A percentile compares a stretch with the other conserved stretches of the same genome.
phyloP scores from a whole-genome alignment of 2,113 vertebrate genomes.

The Grantiella picta region DNA sequence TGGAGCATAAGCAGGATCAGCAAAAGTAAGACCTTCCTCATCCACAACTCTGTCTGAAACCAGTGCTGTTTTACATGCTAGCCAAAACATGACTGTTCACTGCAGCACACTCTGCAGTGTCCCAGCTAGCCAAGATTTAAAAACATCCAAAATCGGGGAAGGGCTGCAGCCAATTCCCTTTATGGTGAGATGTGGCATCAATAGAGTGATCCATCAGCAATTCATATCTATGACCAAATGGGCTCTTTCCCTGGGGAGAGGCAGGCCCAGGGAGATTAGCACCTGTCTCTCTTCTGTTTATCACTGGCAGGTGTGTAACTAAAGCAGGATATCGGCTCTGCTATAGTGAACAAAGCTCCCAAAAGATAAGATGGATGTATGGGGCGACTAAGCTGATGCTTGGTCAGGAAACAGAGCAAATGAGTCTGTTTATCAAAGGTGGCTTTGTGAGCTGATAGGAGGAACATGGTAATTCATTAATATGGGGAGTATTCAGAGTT shows the following conservation, averaged over 20 bases:
- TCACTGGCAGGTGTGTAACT: conserved; percentile 63
- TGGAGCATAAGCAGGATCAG: not conserved
- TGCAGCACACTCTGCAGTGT: not conserved
- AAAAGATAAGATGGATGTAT: conserved; percentile 67
- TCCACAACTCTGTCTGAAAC: not conserved
- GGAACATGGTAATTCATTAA: conserved; percentile 3
- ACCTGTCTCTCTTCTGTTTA: conserved; percentile 57
- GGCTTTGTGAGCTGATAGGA: conserved; percentile 12
- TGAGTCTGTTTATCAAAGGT: conserved; percentile 31
- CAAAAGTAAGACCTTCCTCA: conserved; percentile 1
- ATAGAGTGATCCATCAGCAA: not conserved
- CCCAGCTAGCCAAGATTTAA: not conserved
- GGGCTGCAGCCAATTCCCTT: not conserved
- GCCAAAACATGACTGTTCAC: not conserved
- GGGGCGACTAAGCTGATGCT: conserved; percentile 40
- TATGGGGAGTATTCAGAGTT: not conserved
- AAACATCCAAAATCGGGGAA: not conserved
- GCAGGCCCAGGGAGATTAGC: not conserved
- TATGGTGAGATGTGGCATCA: not conserved
- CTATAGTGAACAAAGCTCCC: conserved; percentile 46
- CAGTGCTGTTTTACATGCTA: not conserved
- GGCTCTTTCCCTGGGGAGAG: not conserved
- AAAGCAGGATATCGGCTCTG: conserved; percentile 16
- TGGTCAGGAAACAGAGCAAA: conserved; percentile 45
- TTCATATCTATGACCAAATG: not conserved